Conservation (phyloP, 2,113 vertebrate genomes). For the Potamarius usumacintae region DNA sequence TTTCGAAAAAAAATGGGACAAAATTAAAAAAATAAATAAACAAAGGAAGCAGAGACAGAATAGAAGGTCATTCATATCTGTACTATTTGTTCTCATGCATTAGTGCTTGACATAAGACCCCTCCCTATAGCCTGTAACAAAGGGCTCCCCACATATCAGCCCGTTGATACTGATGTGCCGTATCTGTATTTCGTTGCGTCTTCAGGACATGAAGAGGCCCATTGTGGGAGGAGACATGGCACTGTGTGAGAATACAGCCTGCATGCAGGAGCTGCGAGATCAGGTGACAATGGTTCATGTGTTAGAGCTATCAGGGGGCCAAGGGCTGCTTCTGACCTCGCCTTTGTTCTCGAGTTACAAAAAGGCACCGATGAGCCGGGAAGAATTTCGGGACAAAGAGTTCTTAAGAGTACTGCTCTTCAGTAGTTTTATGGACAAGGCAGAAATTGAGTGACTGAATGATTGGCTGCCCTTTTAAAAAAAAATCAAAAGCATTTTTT, state of each 20-base stretch:
- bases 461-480: background rate
- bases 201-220: slow-evolving; percentile 66
- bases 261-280: slow-evolving; percentile 66
- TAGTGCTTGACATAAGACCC: slow-evolving; percentile 11
- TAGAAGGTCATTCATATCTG: slow-evolving; percentile 8
- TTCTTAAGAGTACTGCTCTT: background rate
- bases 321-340: slow-evolving; percentile 17
- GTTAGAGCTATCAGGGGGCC: slow-evolving; percentile 39
- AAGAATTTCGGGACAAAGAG: background rate
- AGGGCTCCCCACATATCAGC: slow-evolving; percentile 44
- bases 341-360: slow-evolving; percentile 23
- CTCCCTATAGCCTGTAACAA: slow-evolving; percentile 33
- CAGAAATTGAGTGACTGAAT: background rate
- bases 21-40: background rate
- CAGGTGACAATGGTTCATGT: slow-evolving; percentile 64
- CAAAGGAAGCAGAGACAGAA: background rate
- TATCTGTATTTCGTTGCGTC: slow-evolving; percentile 56
- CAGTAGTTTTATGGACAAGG: background rate
- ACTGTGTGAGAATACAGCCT: slow-evolving; percentile 68
- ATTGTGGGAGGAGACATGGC: slow-evolving; percentile 62
- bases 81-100: slow-evolving; percentile 21
- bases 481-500: background rate
- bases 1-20: background rate
- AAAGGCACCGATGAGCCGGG: slow-evolving; percentile 7
- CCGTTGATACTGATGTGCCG: slow-evolving; percentile 46